Evolutionary conservation across 2,797 vertebrate genomes (phyloP), one percentile per base, ranked within the genome.

Genomic region (Sebastes steindachneri): DNA sequence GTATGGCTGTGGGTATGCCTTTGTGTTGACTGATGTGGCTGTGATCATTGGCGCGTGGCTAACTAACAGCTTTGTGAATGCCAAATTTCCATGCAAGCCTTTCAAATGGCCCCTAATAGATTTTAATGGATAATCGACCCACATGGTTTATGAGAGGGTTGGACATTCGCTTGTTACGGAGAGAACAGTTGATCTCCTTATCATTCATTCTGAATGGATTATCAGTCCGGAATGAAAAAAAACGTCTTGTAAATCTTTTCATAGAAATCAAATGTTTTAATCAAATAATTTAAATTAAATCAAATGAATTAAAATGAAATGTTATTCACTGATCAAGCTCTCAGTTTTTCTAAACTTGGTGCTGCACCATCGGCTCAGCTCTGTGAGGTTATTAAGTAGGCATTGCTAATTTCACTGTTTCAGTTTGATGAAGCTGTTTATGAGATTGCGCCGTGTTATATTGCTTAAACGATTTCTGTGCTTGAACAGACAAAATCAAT

Each of bases 1-100:
- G 58, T 68, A 73, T 37, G 64, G 67, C 85, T 75, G 80, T 71
- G 73, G 85, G 59, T 58, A 14, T 72, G 79, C 64, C 85, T 86
- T 85, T 89, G 86, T 89, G 64, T 75, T 83, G 79, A 87, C 53
- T 86, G 87, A 82, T 84, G 82, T 75, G 86, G 80, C 79, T 62
- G 75, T 90, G 85, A 87, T 92, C 79, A 82, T 1, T 70, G 75
- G 80, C 19, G 66, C 79, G 23, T 84, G 79, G 75, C 87, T 90
- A 86, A 88, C 81, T 23, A 84, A 80, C 78, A 55, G 76, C 83
- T 86, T 74, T 88, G 86, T 41, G 78, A 84, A 82, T 77, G 82
- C 86, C 80, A 88, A 51, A 86, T 88, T 82, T 91, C 71, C 81
- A 73, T 21, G 14, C 72, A 31, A n/a, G 62, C 72, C 80, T 86